Evolutionary conservation across 2,888 invertebrate genomes (phyloP).

Genomic region (Cyaniris semiargus): DNA sequence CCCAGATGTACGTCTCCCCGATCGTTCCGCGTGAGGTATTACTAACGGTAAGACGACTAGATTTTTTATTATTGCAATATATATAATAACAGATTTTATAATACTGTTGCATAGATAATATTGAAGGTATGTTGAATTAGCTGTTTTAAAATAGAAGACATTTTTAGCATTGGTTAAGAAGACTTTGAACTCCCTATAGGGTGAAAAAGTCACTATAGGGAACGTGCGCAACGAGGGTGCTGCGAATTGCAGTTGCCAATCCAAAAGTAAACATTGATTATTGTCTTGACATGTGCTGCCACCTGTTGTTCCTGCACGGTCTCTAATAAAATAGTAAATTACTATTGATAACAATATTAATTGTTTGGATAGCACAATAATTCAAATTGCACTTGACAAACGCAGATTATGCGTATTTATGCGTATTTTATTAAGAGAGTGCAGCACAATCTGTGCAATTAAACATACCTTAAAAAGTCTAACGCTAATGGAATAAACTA

Average conservation of each 20-base stretch:
- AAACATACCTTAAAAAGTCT: background rate
- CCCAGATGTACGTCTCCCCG: conserved; percentile 42
- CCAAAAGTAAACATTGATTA: too few relatives aligned
- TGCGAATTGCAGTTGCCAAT: too few relatives aligned
- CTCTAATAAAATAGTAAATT: background rate
- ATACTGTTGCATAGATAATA: background rate
- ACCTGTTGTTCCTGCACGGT: too few relatives aligned
- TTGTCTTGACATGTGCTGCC: too few relatives aligned
- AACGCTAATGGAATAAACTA: conserved; percentile 27
- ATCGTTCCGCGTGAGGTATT: conserved; percentile 32
- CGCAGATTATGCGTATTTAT: too few relatives aligned
- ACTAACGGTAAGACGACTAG: conserved; percentile 13
- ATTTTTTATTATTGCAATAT: conserved; percentile 11
- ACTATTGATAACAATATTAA: background rate
- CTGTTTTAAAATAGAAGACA: background rate
- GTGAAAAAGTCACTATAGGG: too few relatives aligned
- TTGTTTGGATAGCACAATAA: background rate
- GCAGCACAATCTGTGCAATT: background rate
- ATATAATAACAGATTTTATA: background rate
- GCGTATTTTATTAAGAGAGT: too few relatives aligned
- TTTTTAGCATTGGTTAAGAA: too few relatives aligned
- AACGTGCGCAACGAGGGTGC: too few relatives aligned
- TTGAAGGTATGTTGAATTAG: background rate
- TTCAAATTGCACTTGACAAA: background rate
- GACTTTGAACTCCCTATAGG: too few relatives aligned